These are phyloP conservation scores for Caenorhabditis tropicalis DNA, from an alignment of 1,140 invertebrate genomes.

Conservation along the genomic window DNA sequence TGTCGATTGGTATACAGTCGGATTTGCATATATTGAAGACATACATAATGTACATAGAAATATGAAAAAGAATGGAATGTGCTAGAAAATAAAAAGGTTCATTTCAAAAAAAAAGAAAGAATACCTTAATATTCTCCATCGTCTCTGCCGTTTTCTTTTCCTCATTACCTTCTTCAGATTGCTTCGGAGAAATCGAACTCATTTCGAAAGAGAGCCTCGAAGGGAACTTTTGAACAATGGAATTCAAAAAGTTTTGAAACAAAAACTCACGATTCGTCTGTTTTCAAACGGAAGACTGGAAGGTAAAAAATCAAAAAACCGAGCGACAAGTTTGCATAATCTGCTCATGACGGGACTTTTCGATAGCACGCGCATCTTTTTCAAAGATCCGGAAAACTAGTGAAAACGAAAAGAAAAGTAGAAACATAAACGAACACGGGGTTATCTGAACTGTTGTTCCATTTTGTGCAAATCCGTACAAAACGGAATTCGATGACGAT, in stretches of 20 bases:
- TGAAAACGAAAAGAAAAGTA: not conserved
- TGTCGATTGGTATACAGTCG: conserved; percentile 33
- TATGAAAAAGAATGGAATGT: conserved; percentile 46
- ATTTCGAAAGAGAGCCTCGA: not conserved
- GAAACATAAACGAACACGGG: not conserved
- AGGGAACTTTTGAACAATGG: too few species aligned
- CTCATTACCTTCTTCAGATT: not conserved
- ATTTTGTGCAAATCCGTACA: too few species aligned
- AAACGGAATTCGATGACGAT: too few species aligned
- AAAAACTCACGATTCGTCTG: not conserved
- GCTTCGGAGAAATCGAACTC: conserved; percentile 8
- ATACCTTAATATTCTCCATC: conserved; percentile 26
- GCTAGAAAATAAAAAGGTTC: not conserved
- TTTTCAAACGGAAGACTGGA: not conserved
- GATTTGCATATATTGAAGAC: conserved; percentile 40
- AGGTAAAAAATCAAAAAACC: conserved; percentile 31
- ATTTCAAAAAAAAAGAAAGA: not conserved
- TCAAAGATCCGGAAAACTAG: not conserved
- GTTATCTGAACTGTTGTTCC: not conserved
- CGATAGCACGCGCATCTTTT: conserved; percentile 23
- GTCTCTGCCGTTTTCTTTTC: not conserved
- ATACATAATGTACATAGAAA: conserved; percentile 29
- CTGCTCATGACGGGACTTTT: conserved; percentile 15
- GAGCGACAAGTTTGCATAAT: conserved; percentile 10
- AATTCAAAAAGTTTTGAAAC: not conserved